Percentiles rank a stretch among this genome's conserved stretches.
Evolutionary conservation across 2,888 invertebrate genomes (phyloP).

Genomic region (Lycophotia porphyrea): DNA sequence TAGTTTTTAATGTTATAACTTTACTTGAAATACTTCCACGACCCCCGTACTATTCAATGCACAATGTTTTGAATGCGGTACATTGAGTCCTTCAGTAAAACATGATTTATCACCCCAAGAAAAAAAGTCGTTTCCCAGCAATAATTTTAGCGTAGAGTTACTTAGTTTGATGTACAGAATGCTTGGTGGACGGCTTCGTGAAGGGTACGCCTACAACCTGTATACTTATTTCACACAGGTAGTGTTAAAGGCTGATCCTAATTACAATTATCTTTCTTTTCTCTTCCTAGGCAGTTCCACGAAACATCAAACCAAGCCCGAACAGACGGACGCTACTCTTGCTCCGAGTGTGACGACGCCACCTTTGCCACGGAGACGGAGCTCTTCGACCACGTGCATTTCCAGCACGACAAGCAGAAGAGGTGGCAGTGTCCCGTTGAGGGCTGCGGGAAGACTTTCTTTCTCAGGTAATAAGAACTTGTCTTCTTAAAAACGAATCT

Average conservation of each 20-base stretch:
- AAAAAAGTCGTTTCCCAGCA: too few relatives aligned
- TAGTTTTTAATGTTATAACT: too few relatives aligned
- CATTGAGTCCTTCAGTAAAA: too few relatives aligned
- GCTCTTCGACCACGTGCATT: conserved; percentile 89
- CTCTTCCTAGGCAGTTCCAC: conserved; percentile 83
- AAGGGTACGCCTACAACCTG: too few relatives aligned
- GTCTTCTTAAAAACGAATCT: background rate
- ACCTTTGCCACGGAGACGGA: conserved; percentile 82
- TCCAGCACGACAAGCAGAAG: conserved; percentile 83
- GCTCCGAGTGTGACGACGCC: conserved; percentile 75
- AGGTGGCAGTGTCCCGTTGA: conserved; percentile 85
- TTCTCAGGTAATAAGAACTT: conserved; percentile 48
- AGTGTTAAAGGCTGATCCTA: background rate
- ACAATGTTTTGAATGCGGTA: too few relatives aligned
- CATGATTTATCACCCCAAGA: too few relatives aligned
- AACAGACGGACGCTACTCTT: conserved; percentile 75
- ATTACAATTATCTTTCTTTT: background rate
- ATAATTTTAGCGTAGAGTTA: too few relatives aligned
- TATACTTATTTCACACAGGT: too few relatives aligned
- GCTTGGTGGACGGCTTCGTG: too few relatives aligned
- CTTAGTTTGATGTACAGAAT: too few relatives aligned
- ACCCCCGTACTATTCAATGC: too few relatives aligned
- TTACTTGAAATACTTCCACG: too few relatives aligned
- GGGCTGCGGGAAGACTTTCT: conserved; percentile 85
- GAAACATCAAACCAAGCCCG: conserved; percentile 72